Evolutionary conservation across 2,888 invertebrate species (phyloP).

Genomic region (Hirudinaria manillensis): DNA sequence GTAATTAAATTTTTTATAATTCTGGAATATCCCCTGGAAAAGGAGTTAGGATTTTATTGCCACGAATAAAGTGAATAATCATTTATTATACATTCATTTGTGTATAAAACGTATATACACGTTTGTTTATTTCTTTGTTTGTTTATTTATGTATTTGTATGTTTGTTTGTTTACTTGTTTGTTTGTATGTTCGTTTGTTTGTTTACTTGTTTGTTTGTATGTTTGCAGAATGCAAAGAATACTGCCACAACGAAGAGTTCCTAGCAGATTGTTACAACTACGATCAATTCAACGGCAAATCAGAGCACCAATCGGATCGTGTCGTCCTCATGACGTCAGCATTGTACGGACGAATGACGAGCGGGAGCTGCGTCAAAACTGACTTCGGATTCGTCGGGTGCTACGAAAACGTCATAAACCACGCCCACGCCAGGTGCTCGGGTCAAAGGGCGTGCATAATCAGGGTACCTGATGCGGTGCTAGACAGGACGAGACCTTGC

Average conservation of each 20-base stretch:
- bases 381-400: slow-evolving; percentile 37
- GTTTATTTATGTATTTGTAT: too few species aligned
- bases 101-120: too few species aligned
- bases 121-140: too few species aligned
- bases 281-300: background rate
- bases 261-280: slow-evolving; percentile 33
- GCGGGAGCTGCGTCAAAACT: slow-evolving; percentile 34
- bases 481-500: slow-evolving; percentile 33
- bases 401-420: slow-evolving; percentile 33
- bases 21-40: too few species aligned
- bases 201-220: too few species aligned
- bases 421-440: slow-evolving; percentile 34
- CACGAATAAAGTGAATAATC: too few species aligned
- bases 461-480: slow-evolving; percentile 32
- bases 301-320: slow-evolving; percentile 22
- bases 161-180: too few species aligned
- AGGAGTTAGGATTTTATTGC: too few species aligned
- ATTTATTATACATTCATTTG: too few species aligned
- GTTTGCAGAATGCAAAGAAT: slow-evolving; percentile 31
- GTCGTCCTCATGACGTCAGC: slow-evolving; percentile 34
- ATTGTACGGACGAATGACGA: slow-evolving; percentile 34
- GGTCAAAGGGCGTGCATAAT: slow-evolving; percentile 35
- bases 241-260: slow-evolving; percentile 36
- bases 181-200: too few species aligned
- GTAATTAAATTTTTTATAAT: too few species aligned